phyloP scores from a whole-genome alignment of 2,113 vertebrate species.

The Syngnathoides biaculeatus region DNA sequence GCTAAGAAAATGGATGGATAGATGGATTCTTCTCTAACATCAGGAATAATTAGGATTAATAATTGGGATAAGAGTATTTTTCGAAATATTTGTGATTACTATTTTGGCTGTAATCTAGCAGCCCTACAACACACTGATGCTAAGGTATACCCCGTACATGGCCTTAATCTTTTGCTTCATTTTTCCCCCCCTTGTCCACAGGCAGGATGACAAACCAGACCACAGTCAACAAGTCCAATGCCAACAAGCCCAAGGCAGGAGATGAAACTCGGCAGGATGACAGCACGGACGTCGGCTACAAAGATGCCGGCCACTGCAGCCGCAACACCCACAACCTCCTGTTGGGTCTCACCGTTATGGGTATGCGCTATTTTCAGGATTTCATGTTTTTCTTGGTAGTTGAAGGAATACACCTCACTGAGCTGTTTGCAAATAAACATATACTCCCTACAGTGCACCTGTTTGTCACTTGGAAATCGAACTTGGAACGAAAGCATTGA shows the following conservation, averaged over 20 bases:
- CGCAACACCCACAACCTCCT: constrained; percentile 73
- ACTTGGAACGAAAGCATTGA: too few relatives aligned
- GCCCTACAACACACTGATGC: not conserved
- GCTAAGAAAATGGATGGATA: too few relatives aligned
- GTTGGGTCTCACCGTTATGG: constrained; percentile 74
- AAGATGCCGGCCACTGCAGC: constrained; percentile 67
- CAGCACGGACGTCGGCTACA: constrained; percentile 51
- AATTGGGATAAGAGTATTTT: too few relatives aligned
- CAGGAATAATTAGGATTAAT: too few relatives aligned
- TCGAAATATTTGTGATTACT: too few relatives aligned
- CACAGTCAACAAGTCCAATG: constrained; percentile 59
- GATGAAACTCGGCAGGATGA: constrained; percentile 58
- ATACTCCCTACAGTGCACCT: not conserved
- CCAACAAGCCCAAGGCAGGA: constrained; percentile 52
- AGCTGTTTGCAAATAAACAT: not conserved
- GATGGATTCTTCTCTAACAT: too few relatives aligned
- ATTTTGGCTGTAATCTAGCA: too few relatives aligned
- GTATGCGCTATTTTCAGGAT: constrained; percentile 38
- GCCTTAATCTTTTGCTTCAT: not conserved
- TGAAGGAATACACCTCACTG: too few relatives aligned
- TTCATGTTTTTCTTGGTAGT: not conserved
- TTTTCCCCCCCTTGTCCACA: constrained; percentile 17
- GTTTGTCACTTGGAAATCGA: not conserved
- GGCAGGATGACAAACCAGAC: constrained; percentile 75
- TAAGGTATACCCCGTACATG: not conserved